Percentiles rank a stretch among this genome's conserved stretches.
Conservation (phyloP, 1,140 invertebrate genomes). For the Asbolus verrucosus region DNA sequence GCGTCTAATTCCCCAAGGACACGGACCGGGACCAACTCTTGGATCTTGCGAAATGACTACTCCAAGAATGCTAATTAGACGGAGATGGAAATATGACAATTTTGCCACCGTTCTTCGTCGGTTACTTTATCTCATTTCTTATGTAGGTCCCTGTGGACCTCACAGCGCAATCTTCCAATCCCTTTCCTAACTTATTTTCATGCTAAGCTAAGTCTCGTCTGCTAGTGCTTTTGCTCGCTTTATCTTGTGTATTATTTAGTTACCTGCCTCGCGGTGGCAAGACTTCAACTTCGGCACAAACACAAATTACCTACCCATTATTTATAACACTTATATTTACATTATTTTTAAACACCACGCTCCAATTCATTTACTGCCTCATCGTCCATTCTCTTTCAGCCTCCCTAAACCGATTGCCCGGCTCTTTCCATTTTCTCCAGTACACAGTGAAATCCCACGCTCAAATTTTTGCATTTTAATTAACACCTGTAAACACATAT, state of each 20-base stretch:
- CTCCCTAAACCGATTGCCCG: background rate
- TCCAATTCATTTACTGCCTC: background rate
- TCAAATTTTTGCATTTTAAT: too few species aligned
- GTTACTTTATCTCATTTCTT: conserved; percentile 61
- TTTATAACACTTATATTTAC: conserved; percentile 46
- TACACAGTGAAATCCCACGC: too few species aligned
- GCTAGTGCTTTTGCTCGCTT: conserved; percentile 48
- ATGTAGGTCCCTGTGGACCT: conserved; percentile 55
- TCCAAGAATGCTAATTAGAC: conserved; percentile 61
- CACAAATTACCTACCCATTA: conserved; percentile 48
- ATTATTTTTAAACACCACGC: conserved; percentile 2
- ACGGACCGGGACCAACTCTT: conserved; percentile 38
- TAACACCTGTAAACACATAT: too few species aligned
- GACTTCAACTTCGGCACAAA: conserved; percentile 41
- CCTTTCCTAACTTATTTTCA: conserved; percentile 59
- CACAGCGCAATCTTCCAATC: conserved; percentile 59
- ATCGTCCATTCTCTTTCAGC: background rate
- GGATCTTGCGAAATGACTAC: conserved; percentile 55
- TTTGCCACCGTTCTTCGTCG: conserved; percentile 53
- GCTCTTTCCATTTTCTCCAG: background rate
- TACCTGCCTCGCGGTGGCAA: conserved; percentile 50
- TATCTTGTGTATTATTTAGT: conserved; percentile 57
- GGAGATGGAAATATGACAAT: conserved; percentile 59
- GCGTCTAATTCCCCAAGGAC: conserved; percentile 29
- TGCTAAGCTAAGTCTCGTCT: conserved; percentile 56